Evolutionary conservation across 2,888 invertebrate genomes (phyloP).

Genomic region (Elegia similella): DNA sequence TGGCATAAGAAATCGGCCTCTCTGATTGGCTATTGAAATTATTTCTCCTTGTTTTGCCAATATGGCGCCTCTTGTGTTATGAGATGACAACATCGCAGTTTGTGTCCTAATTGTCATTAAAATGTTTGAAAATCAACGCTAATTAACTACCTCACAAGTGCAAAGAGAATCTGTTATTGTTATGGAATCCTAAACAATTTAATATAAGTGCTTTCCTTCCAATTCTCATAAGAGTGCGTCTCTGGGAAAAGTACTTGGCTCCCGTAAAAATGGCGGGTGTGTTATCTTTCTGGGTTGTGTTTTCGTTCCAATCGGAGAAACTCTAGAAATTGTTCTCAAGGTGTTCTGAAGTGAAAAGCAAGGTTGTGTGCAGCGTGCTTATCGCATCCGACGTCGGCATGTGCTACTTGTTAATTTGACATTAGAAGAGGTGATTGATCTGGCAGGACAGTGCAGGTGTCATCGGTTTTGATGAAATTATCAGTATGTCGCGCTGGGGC

Average conservation of each 20-base stretch:
- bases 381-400: conserved; percentile 46
- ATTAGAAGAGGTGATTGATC: conserved; percentile 57
- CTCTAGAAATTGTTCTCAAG: conserved; percentile 46
- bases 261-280: conserved; percentile 81
- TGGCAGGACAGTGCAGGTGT: conserved; percentile 62
- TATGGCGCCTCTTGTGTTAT: conserved; percentile 80
- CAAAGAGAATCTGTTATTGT: conserved; percentile 57
- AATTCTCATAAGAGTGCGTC: conserved; percentile 53
- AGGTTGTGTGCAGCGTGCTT: conserved; percentile 34
- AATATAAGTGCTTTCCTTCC: conserved; percentile 36
- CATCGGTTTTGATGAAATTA: conserved; percentile 78
- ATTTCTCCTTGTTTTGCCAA: conserved; percentile 62
- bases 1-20: conserved; percentile 25
- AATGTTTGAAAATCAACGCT: conserved; percentile 50
- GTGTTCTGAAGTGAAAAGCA: conserved; percentile 38
- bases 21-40: conserved; percentile 36
- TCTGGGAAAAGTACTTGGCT: conserved; percentile 67
- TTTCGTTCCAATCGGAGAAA: conserved; percentile 68
- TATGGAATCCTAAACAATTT: conserved; percentile 47
- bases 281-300: conserved; percentile 78
- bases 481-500: conserved; percentile 84
- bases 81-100: conserved; percentile 82
- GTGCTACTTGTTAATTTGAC: conserved; percentile 58
- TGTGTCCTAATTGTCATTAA: conserved; percentile 71
- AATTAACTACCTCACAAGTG: conserved; percentile 67